phyloP scores from a whole-genome alignment of 2,888 invertebrate genomes.

The Dendrolimus houi region DNA sequence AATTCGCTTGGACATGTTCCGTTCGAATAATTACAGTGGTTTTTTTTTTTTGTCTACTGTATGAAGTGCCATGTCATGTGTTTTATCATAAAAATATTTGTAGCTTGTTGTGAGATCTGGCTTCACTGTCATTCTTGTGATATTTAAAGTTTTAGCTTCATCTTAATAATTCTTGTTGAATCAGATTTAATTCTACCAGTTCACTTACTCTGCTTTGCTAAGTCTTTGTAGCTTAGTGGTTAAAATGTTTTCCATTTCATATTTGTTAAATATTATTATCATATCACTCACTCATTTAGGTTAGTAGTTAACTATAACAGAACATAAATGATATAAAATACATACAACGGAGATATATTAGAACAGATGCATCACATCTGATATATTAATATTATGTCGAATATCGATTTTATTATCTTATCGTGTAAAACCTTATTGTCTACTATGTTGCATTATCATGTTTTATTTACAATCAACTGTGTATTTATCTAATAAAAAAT shows the following conservation, averaged over 20 bases:
- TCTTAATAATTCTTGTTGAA: too few relatives aligned
- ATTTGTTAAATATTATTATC: too few relatives aligned
- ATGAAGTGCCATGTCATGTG: not conserved
- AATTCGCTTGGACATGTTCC: not conserved
- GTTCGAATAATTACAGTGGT: not conserved
- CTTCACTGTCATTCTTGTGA: not conserved
- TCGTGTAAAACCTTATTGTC: slow-evolving; percentile 8
- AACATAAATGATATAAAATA: too few relatives aligned
- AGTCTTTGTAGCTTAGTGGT: too few relatives aligned
- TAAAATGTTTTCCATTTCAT: too few relatives aligned
- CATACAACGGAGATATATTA: too few relatives aligned
- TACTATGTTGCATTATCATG: slow-evolving; percentile 1
- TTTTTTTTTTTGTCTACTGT: not conserved
- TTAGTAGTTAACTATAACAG: too few relatives aligned
- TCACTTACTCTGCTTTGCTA: too few relatives aligned
- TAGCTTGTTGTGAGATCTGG: not conserved
- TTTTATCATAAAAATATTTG: not conserved
- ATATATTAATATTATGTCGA: slow-evolving; percentile 2
- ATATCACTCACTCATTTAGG: too few relatives aligned
- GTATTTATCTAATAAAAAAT: not conserved
- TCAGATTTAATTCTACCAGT: too few relatives aligned
- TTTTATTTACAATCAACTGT: slow-evolving; percentile 2
- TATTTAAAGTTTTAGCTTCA: too few relatives aligned
- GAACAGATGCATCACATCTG: not conserved
- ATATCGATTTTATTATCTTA: slow-evolving; percentile 17